A percentile compares a stretch with the other conserved stretches of the same genome.
These are phyloP conservation scores for Myopa tessellatipennis DNA, from an alignment of 2,888 invertebrate species.

Conservation along the genomic window DNA sequence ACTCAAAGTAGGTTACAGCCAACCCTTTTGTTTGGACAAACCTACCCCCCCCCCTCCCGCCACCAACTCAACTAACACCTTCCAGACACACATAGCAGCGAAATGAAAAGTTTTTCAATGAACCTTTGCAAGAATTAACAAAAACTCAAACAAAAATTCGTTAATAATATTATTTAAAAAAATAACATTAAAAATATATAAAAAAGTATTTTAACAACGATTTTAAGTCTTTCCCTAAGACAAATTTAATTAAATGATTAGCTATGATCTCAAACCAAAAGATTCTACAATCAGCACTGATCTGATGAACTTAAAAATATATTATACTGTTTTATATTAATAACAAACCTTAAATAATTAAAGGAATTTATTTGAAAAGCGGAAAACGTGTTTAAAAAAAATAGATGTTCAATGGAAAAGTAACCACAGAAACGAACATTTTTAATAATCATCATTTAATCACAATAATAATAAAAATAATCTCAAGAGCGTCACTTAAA, in stretches of 20 bases:
- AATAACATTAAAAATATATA: no score
- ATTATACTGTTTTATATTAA: no score
- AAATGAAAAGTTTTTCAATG: not conserved
- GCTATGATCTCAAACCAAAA: no score
- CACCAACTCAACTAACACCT: not conserved
- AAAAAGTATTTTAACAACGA: no score
- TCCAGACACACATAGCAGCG: not conserved
- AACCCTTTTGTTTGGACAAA: not conserved
- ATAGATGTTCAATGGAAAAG: not conserved
- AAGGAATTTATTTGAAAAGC: not conserved
- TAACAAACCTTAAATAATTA: not conserved
- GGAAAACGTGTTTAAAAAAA: not conserved
- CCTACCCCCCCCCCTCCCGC: not conserved
- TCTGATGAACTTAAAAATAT: no score
- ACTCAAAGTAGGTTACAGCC: not conserved
- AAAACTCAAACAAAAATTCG: not conserved
- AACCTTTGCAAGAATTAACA: not conserved
- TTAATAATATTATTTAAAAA: no score
- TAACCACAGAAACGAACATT: not conserved
- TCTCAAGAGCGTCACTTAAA: not conserved
- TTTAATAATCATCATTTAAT: not conserved
- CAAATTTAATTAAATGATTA: no score
- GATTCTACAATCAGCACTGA: no score
- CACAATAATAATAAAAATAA: not conserved
- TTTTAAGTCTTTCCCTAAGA: no score